Base-by-base conservation (phyloP, 2,113 vertebrate species). In the Plotosus lineatus region DNA sequence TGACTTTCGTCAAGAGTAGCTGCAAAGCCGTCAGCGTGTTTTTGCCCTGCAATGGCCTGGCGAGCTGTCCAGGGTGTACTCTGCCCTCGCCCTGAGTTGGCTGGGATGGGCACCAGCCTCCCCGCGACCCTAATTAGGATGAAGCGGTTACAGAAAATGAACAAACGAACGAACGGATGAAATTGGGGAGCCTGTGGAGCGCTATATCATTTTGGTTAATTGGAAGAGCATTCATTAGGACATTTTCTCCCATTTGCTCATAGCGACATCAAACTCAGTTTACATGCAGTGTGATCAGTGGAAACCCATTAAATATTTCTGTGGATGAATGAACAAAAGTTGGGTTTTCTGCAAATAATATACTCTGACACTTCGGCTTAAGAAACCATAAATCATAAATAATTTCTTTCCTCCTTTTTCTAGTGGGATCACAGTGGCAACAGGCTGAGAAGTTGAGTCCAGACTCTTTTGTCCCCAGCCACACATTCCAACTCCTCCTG, bases 331-430 rank as follows among this genome's bases (percentile, higher is more conserved):
- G 40, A 44, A 10, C 23, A 23, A 69, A 69, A 50, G 48, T 28
- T 21, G 8, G n/a, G 23, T 69, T 44, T 44, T 72, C 44, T 72
- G 69, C 14, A 42, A 31, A 31, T 71, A 50, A 50, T 50, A 31
- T 72, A 4, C 26, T 50, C 31, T 48, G 44, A 72, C n/a, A 71
- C 68, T 14, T 71, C 14, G 28, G 31, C 26, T 72, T 31, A 72
- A 48, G 44, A 72, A 72, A 19, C 69, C 69, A 74, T 55, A n/a
- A 55, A 75, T 75, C 36, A 56, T 55, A n/a, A 55, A 75, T 75
- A 21, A 56, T 56, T 56, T 75, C 40, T 21, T 7, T 40, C 56
- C 31, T 19, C n/a, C 50, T 75, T 75, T 75, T 75, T 14, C 33
- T 75, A 7, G 31, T 75, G 11, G 23, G 33, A 75, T 40, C 21